Evolutionary conservation across 2,113 vertebrate genomes (phyloP), one percentile per base, ranked within the genome.

Genomic region (Menura novaehollandiae): DNA sequence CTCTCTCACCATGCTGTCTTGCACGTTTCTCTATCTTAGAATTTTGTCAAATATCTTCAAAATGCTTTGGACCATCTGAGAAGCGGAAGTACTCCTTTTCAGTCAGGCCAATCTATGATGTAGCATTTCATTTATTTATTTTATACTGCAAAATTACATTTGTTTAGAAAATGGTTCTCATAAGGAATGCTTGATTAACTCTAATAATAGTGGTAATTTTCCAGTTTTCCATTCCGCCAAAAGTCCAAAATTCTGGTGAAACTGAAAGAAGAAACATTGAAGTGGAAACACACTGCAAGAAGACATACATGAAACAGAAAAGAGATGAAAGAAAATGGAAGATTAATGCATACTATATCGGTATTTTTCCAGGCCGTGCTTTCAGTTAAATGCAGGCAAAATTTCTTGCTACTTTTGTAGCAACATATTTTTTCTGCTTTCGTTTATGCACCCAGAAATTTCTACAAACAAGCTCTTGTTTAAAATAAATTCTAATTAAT

Each of bases 1-100:
- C 4, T n/a, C 66, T 86, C 41, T 43, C 35, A 14, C 63, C 2
- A 1, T 0, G 0, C 43, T 46, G 16, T 56, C 37, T 21, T 72
- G 32, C 33, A 14, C 59, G 10, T 68, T 80, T 76, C 24, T 80
- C 7, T 72, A 2, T 32, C 23, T 53, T 76, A 24, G 13, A n/a
- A 33, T 76, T 59, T 90, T 76, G n/a, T 76, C n/a, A 62, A 58
- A 53, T 55, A 18, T 32, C 39, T 67, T 84, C 7, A 55, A 85
- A 92, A 71, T 56, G 41, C 44, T 85, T 81, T 85, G 39, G 41
- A 55, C 33, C 23, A 28, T 39, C 60, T 69, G 55, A 64, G 33
- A 91, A 69, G 35, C n/a, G 30, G 33, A 59, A 49, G 15, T 76
- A n/a, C 14, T 79, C 26, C 49, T 75, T 71, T 83, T 52, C 52